These are phyloP conservation scores for Andrena cerasifolii DNA, from an alignment of 1,140 invertebrate genomes.

Conservation along the genomic window DNA sequence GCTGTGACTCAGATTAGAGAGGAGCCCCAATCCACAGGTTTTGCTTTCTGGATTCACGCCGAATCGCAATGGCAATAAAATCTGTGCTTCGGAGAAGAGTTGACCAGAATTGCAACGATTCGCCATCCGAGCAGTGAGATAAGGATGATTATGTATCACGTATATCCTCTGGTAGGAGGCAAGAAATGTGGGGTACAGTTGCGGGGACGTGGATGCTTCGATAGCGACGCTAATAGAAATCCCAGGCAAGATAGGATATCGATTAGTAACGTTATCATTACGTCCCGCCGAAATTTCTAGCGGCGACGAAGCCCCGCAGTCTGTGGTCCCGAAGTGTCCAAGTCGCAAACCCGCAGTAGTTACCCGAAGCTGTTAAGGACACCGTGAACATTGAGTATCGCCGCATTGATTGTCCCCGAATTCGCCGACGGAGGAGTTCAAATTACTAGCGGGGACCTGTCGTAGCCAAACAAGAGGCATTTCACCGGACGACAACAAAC, in stretches of 20 bases:
- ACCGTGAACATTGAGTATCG: slow-evolving; percentile 40
- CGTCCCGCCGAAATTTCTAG: slow-evolving; percentile 21
- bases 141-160: too few species aligned
- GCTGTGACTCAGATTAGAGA: too few species aligned
- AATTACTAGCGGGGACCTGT: slow-evolving; percentile 18
- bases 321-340: slow-evolving; percentile 42
- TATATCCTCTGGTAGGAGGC: background rate
- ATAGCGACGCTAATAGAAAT: slow-evolving; percentile 40
- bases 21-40: too few species aligned
- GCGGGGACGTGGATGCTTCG: background rate
- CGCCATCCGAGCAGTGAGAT: too few species aligned
- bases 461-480: slow-evolving; percentile 3
- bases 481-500: background rate
- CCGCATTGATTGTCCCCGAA: slow-evolving; percentile 47
- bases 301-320: background rate
- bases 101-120: too few species aligned
- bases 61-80: too few species aligned
- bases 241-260: slow-evolving; percentile 19
- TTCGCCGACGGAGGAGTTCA: slow-evolving; percentile 27
- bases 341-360: slow-evolving; percentile 39
- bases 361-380: slow-evolving; percentile 43
- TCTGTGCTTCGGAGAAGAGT: too few species aligned
- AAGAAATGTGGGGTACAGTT: background rate
- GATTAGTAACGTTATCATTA: slow-evolving; percentile 46
- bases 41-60: too few species aligned